phyloP scores from a whole-genome alignment of 2,113 vertebrate genomes.

The Peucedramus taeniatus region DNA sequence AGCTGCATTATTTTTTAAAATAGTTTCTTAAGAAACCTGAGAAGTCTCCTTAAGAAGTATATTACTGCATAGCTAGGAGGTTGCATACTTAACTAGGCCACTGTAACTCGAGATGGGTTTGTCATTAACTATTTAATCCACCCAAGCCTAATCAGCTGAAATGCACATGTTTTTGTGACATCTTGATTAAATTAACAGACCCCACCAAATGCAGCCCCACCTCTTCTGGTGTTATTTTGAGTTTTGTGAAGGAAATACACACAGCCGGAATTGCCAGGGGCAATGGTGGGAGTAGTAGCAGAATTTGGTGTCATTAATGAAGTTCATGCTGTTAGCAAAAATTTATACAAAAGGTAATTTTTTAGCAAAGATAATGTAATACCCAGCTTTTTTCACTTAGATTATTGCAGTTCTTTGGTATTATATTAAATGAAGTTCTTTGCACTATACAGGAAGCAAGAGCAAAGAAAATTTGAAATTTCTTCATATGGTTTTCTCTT shows the following conservation, averaged over 20 bases:
- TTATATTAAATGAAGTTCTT: not conserved
- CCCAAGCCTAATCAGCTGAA: not conserved
- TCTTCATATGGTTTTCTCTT: not conserved
- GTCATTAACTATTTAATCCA: not conserved
- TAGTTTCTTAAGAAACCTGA: not conserved
- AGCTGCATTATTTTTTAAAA: not conserved
- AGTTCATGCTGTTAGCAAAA: not conserved
- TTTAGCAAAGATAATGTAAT: not conserved
- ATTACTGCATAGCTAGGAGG: not conserved
- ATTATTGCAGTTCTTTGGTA: not conserved
- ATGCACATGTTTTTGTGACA: not conserved
- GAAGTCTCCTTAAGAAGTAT: not conserved
- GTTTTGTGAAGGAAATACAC: accelerated
- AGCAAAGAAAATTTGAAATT: not conserved
- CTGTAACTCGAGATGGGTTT: not conserved
- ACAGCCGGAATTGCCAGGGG: not conserved
- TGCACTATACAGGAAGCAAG: not conserved
- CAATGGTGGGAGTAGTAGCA: not conserved
- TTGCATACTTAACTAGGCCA: not conserved
- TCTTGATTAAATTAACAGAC: not conserved
- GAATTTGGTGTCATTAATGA: not conserved
- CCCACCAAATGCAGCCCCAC: not conserved
- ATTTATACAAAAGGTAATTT: not conserved
- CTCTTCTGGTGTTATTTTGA: not conserved
- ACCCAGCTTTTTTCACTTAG: accelerated